Evolutionary conservation across 1,140 invertebrate species (phyloP), one percentile per base, ranked within the genome.

Genomic region (Orussus abietinus): DNA sequence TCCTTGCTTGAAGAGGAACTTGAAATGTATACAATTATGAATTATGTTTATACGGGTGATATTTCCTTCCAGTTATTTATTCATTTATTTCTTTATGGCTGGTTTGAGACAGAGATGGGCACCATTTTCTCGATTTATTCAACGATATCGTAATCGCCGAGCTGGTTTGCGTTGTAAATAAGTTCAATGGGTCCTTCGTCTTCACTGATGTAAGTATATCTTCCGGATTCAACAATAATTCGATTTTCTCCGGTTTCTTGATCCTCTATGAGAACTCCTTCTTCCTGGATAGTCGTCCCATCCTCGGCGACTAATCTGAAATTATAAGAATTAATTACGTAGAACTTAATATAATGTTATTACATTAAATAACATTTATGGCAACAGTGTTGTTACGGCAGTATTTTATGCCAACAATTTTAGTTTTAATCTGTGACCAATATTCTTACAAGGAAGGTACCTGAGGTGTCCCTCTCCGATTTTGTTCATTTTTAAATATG

Each of bases 251-350:
- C 68, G 13, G 48, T 55, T 3, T 58, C 57, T 9, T 64, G 57
- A 6, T 51, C 45, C 1, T 62, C 60, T 10, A 70, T 55, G 1
- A 73, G 57, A 20, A 55, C 54, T 3, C 69, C 69, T 5, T 58
- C 47, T 45, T 73, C 66, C 5, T 51, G 51, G 2, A 72, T 53
- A 0, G 60, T 46, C 13, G 59, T 71, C 12, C 70, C 67, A 38
- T 72, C 66, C 5, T 56, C 67, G 13, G 11, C 18, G 7, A 37
- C 22, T 3, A 38, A 37, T 29, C 42, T 44, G 21, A 19, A 42
- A 42, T 13, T 33, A 25, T 25, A 25, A n/a, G n/a, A 15, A 19
- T 10, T 25, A 25, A n/a, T 25, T 25, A n/a, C 22, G 6, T 25
- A 25, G n/a, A 25, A 6, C n/a, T 25, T 25, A 7, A 7, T 6